These are phyloP conservation scores for Aradophagus sp. DNA, from an alignment of 1,140 invertebrate species.

Conservation along the genomic window DNA sequence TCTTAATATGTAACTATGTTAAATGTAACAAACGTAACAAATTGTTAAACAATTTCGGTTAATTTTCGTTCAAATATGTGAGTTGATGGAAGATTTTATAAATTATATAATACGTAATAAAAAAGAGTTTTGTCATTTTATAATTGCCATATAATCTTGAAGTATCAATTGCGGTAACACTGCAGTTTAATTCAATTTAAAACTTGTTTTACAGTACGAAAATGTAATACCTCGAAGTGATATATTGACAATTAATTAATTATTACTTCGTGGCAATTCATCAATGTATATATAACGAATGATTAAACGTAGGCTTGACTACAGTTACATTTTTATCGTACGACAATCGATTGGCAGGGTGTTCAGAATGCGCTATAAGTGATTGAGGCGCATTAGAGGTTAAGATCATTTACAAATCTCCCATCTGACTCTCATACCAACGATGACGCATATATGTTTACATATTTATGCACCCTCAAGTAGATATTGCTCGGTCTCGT, in stretches of 20 bases:
- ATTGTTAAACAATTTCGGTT: too few relatives aligned
- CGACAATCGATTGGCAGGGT: slow-evolving; percentile 17
- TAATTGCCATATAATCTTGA: too few relatives aligned
- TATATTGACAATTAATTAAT: too few relatives aligned
- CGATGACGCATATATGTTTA: slow-evolving; percentile 70
- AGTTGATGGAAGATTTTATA: too few relatives aligned
- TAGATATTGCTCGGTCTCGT: slow-evolving; percentile 58
- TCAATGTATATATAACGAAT: slow-evolving; percentile 14
- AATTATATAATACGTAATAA: too few relatives aligned
- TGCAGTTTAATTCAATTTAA: too few relatives aligned
- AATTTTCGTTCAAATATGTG: too few relatives aligned
- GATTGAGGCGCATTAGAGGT: slow-evolving; percentile 66
- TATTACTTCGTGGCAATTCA: too few relatives aligned
- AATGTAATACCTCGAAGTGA: too few relatives aligned
- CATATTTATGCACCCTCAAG: slow-evolving; percentile 70
- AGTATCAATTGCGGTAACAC: too few relatives aligned
- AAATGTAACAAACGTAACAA: neutral
- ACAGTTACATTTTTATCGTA: slow-evolving; percentile 29
- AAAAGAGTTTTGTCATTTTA: too few relatives aligned
- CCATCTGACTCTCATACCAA: slow-evolving; percentile 61
- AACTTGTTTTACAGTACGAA: too few relatives aligned
- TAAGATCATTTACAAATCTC: slow-evolving; percentile 71
- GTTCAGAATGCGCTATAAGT: slow-evolving; percentile 58
- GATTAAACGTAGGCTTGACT: slow-evolving; percentile 6
- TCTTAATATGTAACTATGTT: slow-evolving; percentile 7